phyloP scores from a whole-genome alignment of 1,140 invertebrate species.

The Drosophila paulistorum region DNA sequence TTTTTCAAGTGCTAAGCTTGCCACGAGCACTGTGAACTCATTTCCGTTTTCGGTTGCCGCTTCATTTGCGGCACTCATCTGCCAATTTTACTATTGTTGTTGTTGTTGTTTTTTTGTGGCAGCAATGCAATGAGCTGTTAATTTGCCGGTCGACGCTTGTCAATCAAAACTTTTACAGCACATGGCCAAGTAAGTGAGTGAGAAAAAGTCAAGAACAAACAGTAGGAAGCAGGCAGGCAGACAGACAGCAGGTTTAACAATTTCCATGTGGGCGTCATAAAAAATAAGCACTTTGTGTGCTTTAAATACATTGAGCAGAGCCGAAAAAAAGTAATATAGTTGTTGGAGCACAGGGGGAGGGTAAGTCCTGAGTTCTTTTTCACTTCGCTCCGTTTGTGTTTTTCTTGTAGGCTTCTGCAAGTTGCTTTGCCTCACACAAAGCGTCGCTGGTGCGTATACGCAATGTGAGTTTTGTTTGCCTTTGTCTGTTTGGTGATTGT shows the following conservation, averaged over 20 bases:
- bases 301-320: slow-evolving; percentile 57
- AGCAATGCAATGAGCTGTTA: slow-evolving; percentile 68
- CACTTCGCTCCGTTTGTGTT: slow-evolving; percentile 7
- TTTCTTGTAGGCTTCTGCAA: background rate
- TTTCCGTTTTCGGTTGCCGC: slow-evolving; percentile 58
- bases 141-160: slow-evolving; percentile 59
- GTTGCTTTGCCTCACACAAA: slow-evolving; percentile 15
- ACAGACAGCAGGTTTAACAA: slow-evolving; percentile 5
- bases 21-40: slow-evolving; percentile 72
- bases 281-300: slow-evolving; percentile 50
- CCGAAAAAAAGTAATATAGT: background rate
- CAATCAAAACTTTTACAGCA: slow-evolving; percentile 70
- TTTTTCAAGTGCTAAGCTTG: slow-evolving; percentile 78
- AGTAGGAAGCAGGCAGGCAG: slow-evolving; percentile 21
- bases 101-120: slow-evolving; percentile 29
- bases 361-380: slow-evolving; percentile 1
- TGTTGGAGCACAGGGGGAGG: too few relatives aligned
- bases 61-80: slow-evolving; percentile 54
- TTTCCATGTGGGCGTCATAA: slow-evolving; percentile 34
- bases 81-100: slow-evolving; percentile 23
- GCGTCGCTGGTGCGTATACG: slow-evolving; percentile 43
- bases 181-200: slow-evolving; percentile 18
- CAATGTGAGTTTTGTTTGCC: slow-evolving; percentile 46
- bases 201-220: slow-evolving; percentile 23
- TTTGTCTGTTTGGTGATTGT: slow-evolving; percentile 38